These are phyloP conservation scores for Cheilosia pagana DNA, from an alignment of 2,888 invertebrate genomes.

Conservation along the genomic window DNA sequence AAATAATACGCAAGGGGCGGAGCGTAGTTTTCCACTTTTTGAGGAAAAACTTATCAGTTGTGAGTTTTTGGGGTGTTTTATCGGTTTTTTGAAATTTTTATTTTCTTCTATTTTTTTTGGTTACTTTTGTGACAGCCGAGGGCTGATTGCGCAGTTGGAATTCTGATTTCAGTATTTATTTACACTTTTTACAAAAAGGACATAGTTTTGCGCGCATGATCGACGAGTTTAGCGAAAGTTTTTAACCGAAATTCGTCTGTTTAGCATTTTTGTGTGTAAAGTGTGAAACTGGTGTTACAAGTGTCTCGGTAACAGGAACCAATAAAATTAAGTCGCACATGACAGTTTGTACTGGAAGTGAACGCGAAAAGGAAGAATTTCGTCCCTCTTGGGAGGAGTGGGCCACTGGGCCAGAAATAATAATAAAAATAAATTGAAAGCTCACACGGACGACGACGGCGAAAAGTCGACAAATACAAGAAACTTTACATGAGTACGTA, in stretches of 20 bases:
- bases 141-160: conserved; percentile 70
- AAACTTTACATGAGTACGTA: conserved; percentile 70
- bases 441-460: conserved; percentile 62
- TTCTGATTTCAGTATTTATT: conserved; percentile 81
- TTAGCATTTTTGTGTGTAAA: conserved; percentile 14
- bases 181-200: conserved; percentile 82
- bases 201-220: conserved; percentile 77
- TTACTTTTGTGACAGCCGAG: conserved; percentile 30
- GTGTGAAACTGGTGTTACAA: conserved; percentile 34
- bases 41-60: conserved; percentile 83
- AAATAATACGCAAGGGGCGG: conserved; percentile 79
- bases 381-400: conserved; percentile 10
- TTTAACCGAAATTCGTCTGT: conserved; percentile 39
- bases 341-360: conserved; percentile 62
- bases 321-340: conserved; percentile 26
- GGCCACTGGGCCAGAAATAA: conserved; percentile 28
- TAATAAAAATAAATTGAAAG: conserved; percentile 74
- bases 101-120: conserved; percentile 22
- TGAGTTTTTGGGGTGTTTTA: conserved; percentile 83
- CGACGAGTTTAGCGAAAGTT: conserved; percentile 22
- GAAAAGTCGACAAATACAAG: conserved; percentile 58
- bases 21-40: conserved; percentile 82
- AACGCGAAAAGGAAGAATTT: conserved; percentile 7
- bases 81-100: conserved; percentile 79
- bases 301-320: conserved; percentile 20